Percentiles rank a stretch among this genome's conserved stretches.
Conservation (phyloP, 2,113 vertebrate species). For the Hiodon alosoides region DNA sequence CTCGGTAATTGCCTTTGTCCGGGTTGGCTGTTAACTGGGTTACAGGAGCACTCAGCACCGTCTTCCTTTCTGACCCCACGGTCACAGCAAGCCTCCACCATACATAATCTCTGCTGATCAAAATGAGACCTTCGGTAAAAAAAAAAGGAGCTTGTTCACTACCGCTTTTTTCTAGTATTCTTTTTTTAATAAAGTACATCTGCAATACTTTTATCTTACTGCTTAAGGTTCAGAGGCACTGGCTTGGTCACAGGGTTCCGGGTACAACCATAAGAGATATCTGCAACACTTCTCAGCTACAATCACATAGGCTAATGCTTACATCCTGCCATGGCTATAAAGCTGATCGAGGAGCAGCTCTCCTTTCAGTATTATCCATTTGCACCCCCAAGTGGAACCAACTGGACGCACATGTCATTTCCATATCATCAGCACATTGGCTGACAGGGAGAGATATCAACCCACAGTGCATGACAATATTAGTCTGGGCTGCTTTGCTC, state of each 20-base stretch:
- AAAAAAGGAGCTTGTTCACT: not conserved
- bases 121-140: not conserved
- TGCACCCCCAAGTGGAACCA: constrained; percentile 36
- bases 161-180: not conserved
- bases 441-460: no score
- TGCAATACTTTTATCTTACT: no score
- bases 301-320: not conserved
- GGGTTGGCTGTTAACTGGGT: constrained; percentile 31
- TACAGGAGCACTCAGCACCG: not conserved
- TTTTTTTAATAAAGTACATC: not conserved
- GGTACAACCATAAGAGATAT: not conserved
- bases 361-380: constrained; percentile 18
- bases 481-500: no score
- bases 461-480: no score
- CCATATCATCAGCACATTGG: no score
- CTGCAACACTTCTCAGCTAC: not conserved
- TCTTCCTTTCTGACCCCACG: constrained; percentile 10
- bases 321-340: constrained; percentile 5
- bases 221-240: not conserved
- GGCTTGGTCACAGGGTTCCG: not conserved
- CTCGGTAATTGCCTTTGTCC: constrained; percentile 1
- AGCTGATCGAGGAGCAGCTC: constrained; percentile 15
- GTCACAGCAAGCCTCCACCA: constrained; percentile 10
- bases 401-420: not conserved
- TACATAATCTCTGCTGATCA: constrained; percentile 11